Percentiles rank a stretch among this genome's conserved stretches.
Conservation (phyloP, 2,113 vertebrate species). For the Urocitellus parryii region DNA sequence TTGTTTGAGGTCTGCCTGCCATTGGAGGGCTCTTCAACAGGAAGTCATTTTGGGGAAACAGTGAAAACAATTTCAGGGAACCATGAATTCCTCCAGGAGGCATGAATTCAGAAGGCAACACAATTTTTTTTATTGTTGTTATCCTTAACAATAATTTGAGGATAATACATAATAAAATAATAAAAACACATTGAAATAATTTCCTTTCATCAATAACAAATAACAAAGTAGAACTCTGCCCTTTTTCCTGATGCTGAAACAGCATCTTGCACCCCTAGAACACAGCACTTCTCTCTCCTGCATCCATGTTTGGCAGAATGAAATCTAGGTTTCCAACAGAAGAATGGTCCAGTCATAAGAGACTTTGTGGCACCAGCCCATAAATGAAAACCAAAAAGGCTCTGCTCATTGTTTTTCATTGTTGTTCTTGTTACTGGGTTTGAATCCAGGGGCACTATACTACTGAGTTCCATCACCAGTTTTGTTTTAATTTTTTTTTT, state of each 20-base stretch:
- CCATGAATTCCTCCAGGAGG: neutral
- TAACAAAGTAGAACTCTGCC: neutral
- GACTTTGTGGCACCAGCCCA: conserved; percentile 71
- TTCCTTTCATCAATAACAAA: conserved; percentile 43
- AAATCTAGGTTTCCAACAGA: neutral
- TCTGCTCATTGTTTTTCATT: conserved; percentile 67
- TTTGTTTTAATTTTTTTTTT: too few relatives aligned
- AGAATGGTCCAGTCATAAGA: neutral
- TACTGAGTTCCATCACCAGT: too few relatives aligned
- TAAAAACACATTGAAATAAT: neutral
- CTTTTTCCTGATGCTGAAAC: neutral
- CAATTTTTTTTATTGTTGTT: neutral
- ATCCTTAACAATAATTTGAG: neutral
- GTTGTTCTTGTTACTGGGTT: too few relatives aligned
- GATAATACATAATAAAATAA: neutral
- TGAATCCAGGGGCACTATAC: too few relatives aligned
- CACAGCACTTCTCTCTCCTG: neutral
- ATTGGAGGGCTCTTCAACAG: neutral
- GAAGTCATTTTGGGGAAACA: neutral
- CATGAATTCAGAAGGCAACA: conserved; percentile 15
- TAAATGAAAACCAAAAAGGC: conserved; percentile 73
- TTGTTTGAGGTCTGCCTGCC: neutral
- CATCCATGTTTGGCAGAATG: neutral
- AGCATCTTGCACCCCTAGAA: neutral
- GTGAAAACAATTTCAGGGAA: neutral